Evolutionary conservation across 1,140 invertebrate species (phyloP), one percentile per base, ranked within the genome.

Genomic region (Penaeus indicus): DNA sequence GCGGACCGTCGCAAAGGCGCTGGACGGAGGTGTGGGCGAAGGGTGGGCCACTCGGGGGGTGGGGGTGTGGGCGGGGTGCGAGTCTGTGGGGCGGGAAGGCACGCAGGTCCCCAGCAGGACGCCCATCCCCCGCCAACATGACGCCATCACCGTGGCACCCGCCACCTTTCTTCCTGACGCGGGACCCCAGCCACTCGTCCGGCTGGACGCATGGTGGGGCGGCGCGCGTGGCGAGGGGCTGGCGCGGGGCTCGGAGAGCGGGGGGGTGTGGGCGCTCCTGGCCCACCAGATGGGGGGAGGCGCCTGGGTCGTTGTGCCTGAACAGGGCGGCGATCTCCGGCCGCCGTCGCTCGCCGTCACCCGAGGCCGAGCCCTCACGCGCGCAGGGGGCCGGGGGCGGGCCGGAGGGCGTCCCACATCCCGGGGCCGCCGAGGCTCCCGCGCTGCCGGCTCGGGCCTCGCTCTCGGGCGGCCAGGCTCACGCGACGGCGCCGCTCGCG

Each of bases 101-200:
- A 88, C 69, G 25, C 86, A 88, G 22, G 86, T 88, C 67, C 86
- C 86, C 86, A 88, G 72, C 81, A 88, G 61, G 86, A 88, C 86
- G 69, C 86, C 86, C 86, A 88, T 88, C 27, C 86, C 86, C 86
- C 86, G 86, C 86, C 86, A 88, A 64, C 86, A 88, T 38, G 86
- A 88, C 67, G 86, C 80, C 86, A 88, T 88, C 86, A 88, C 86
- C 86, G 86, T 77, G 38, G 67, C 81, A 63, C 81, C 86, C 86
- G 80, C 86, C 86, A 84, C 86, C 86, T 75, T 78, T 47, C 81
- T 81, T 63, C 67, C 60, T 60, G 67, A 82, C 7, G 79, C 38
- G 80, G 63, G 54, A 72, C 61, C 79, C 63, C 79, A 77, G 16
- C 80, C 80, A 27, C 61, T n/a, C 16, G 32, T 47, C 47, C 38